Evolutionary conservation across 2,113 vertebrate genomes (phyloP).

Genomic region (Grus americana): DNA sequence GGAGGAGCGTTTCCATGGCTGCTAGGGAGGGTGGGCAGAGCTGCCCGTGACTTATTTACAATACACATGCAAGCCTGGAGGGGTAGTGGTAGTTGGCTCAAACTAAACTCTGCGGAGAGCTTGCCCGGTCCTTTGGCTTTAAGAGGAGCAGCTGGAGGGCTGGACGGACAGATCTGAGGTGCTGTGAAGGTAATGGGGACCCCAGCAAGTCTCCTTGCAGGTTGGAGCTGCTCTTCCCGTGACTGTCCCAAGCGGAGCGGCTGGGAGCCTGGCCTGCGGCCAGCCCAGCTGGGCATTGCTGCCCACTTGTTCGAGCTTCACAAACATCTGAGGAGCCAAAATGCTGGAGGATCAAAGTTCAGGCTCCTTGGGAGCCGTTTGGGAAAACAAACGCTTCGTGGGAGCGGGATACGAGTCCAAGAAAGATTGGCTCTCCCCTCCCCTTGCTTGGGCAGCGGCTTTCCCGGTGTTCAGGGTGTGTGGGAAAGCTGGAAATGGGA

Average conservation of each 20-base stretch:
- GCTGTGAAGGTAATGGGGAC: background rate
- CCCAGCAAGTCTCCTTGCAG: background rate
- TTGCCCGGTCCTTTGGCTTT: background rate
- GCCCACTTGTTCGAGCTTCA: background rate
- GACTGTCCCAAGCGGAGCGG: background rate
- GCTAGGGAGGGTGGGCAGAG: background rate
- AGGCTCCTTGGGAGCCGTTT: background rate
- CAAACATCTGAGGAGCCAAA: background rate
- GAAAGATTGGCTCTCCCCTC: background rate
- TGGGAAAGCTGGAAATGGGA: background rate
- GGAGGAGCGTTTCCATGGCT: background rate
- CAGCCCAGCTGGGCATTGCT: conserved; percentile 4
- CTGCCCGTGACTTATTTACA: background rate
- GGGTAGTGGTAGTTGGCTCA: background rate
- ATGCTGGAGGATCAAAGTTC: background rate
- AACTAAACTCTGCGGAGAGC: background rate
- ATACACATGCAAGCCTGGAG: background rate
- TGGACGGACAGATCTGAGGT: background rate
- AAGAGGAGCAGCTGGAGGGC: background rate
- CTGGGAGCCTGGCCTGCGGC: background rate
- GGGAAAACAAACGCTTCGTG: background rate
- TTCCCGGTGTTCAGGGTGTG: background rate
- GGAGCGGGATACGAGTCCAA: background rate
- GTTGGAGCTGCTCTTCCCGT: background rate
- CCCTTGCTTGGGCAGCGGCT: background rate